A percentile compares a stretch with the other conserved stretches of the same genome.
These are phyloP conservation scores for Rhinolophus ferrumequinum DNA, from an alignment of 2,113 vertebrate genomes.

Conservation along the genomic window DNA sequence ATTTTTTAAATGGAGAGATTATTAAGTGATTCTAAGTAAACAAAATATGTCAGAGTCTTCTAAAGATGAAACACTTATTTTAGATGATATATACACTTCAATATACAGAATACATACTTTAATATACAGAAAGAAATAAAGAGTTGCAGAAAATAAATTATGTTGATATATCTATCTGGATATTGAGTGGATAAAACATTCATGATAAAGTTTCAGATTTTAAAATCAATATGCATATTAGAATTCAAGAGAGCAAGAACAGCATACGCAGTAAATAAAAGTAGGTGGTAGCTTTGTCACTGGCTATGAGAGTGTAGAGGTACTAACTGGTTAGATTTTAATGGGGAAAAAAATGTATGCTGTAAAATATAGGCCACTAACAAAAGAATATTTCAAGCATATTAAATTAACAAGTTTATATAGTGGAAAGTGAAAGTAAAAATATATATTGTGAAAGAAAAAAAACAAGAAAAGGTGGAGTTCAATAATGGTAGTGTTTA, in stretches of 20 bases:
- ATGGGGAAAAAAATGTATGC: background rate
- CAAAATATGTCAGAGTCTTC: background rate
- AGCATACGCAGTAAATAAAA: background rate
- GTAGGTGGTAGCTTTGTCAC: background rate
- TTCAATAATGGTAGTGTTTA: background rate
- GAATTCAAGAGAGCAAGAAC: background rate
- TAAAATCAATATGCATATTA: background rate
- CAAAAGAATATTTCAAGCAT: background rate
- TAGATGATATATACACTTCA: background rate
- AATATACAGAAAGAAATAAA: background rate
- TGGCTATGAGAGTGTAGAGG: background rate
- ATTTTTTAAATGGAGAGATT: too few relatives aligned
- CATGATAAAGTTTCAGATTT: background rate
- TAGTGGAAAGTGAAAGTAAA: background rate
- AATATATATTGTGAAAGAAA: background rate
- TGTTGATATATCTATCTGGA: background rate
- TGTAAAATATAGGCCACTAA: background rate
- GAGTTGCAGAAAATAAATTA: background rate
- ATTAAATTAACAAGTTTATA: background rate
- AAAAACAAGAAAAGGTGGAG: background rate
- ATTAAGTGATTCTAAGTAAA: background rate
- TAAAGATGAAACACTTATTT: background rate
- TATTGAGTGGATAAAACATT: background rate
- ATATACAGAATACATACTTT: background rate
- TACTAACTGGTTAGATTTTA: background rate